Percentiles rank a stretch among this genome's conserved stretches.
phyloP scores from a whole-genome alignment of 2,113 vertebrate genomes.

The Pandion haliaetus region DNA sequence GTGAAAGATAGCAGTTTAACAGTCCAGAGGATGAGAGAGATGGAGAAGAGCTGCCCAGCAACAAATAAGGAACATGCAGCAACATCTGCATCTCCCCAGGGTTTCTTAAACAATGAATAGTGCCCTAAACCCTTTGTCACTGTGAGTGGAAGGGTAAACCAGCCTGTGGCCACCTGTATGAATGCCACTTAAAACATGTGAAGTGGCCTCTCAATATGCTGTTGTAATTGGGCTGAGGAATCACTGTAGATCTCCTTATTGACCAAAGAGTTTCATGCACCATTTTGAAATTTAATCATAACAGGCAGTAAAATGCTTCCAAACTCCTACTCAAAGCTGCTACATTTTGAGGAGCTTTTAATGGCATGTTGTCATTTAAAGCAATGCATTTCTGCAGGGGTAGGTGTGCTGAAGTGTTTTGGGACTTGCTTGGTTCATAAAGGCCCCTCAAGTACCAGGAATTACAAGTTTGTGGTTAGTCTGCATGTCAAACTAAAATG shows the following conservation, averaged over 20 bases:
- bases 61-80: neutral
- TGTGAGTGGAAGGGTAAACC: neutral
- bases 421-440: neutral
- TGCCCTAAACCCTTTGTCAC: neutral
- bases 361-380: neutral
- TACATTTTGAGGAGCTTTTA: neutral
- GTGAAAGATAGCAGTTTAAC: neutral
- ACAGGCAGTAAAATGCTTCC: neutral
- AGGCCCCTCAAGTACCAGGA: neutral
- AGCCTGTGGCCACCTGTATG: neutral
- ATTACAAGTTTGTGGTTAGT: neutral
- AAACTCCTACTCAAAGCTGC: neutral
- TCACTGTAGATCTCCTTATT: neutral
- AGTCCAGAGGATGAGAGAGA: neutral
- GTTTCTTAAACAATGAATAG: neutral
- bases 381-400: neutral
- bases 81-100: neutral
- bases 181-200: fast-evolving
- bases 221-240: neutral
- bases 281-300: neutral
- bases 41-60: neutral
- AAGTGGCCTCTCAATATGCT: neutral
- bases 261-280: neutral
- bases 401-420: neutral
- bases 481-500: neutral